Base-by-base conservation (phyloP, 2,888 invertebrate genomes). In the Ophion ventricosus region DNA sequence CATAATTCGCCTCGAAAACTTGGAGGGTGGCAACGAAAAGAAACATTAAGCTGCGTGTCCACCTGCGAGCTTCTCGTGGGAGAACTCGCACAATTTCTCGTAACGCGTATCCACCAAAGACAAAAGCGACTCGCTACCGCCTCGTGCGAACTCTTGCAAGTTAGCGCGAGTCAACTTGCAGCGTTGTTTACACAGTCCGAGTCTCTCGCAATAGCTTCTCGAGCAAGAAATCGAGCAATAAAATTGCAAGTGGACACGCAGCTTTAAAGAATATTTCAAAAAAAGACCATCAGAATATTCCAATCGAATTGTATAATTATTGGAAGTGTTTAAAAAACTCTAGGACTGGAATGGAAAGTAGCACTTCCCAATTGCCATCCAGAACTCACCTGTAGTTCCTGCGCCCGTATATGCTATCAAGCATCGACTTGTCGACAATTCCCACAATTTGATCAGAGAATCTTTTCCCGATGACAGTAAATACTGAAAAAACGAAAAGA, bases 331-430 rank as follows among this genome's bases (percentile, higher is more conserved):
- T 17, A 49, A 1, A 49, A 49, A 11, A 49, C 14, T 14, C 14
- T 2, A 14, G 4, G 17, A 14, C 17, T 17, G 49, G 4, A 49
- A 17, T 35, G 35, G 1, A 49, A 49, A 49, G 49, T 49, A 11
- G 14, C 17, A 14, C 4, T 49, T 17, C 17, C 49, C 49, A 49
- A 17, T 17, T 49, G 14, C 14, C 49, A 49, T 49, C 14, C 49
- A 49, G 17, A 49, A 66, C 73, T 92, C 92, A 94, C 97, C 97
- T 20, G 97, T 97, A 0, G 97, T 97, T 1, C 97, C 97, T 0
- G 98, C 98, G 25, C 99, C 99, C 0, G 99, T 99, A 93, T 99
- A 99, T 0, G 98, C 98, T 88, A 99, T 99, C 54, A 99, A 95
- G 93, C 99, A 99, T 26, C 99, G 95, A 89, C 98, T 98, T 10